Evolutionary conservation across 2,797 vertebrate genomes (phyloP), one percentile per base, ranked within the genome.

Genomic region (Onychomys arenicola): DNA sequence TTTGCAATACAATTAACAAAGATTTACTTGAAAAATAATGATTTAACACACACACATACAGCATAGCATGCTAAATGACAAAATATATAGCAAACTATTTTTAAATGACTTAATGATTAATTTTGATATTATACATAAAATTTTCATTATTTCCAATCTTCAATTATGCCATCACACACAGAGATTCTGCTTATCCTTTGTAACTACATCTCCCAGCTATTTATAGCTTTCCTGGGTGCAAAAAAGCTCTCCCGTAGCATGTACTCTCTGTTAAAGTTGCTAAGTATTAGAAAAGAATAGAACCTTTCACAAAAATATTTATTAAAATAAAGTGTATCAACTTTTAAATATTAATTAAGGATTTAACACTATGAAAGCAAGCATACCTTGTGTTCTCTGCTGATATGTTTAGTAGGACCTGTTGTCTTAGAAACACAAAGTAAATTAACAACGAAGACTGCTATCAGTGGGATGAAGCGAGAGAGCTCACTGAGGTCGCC

Each of bases 361-460:
- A 27, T 43, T 49, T 90, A 61, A 97, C 13, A 88, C 93, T 92
- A 90, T 57, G 34, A 90, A 84, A 96, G 14, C 84, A 40, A 96
- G 73, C 37, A 90, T 37, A 71, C 23, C 49, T 81, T 78, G 85
- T 27, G 19, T 37, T 87, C 76, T 86, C 71, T 93, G 69, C 69
- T 88, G 67, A 63, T n/a, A 93, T 27, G 61, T 85, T 43, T 67
- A 67, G 29, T 67, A 85, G 40, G 29, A 46, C 29, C 29, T 86
- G 49, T 27, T 86, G 21, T 69, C 84, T 43, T 85, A 55, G 46
- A 96, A 91, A 73, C 17, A 96, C 65, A 67, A 97, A 96, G 85
- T 46, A 95, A 89, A 14, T 29, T 77, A 46, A 97, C 89, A 95
- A 90, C 5, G 81, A 73, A 93, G 69, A 69, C 61, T 77, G 32